Conservation (phyloP, 2,888 invertebrate species). For the Torymus tubicola region DNA sequence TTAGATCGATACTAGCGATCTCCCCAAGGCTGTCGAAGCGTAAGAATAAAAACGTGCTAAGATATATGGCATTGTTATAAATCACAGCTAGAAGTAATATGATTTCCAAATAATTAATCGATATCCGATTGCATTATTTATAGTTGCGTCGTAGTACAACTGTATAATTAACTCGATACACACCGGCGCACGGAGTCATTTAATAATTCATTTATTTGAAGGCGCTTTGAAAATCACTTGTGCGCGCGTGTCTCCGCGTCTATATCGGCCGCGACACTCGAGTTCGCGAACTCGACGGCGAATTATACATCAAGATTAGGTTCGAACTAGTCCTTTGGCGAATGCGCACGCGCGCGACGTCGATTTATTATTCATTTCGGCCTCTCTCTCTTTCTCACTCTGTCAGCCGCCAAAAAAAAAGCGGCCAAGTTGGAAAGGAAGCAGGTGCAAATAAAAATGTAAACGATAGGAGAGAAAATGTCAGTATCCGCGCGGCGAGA, state of each 20-base stretch:
- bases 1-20: conserved; percentile 23
- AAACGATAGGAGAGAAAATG: conserved; percentile 5
- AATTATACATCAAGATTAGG: conserved; percentile 37
- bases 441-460: conserved; percentile 35
- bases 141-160: not conserved
- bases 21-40: not conserved
- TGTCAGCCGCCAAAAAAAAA: not conserved
- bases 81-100: conserved; percentile 44
- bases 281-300: conserved; percentile 13
- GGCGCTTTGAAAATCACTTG: conserved; percentile 22
- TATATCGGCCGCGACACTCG: not conserved
- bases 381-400: not conserved
- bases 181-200: conserved; percentile 42
- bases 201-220: conserved; percentile 49
- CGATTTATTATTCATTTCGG: conserved; percentile 39
- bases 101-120: conserved; percentile 47
- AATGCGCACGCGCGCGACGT: not conserved
- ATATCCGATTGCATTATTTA: conserved; percentile 37
- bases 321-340: conserved; percentile 18
- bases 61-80: conserved; percentile 40
- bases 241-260: too few relatives aligned
- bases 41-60: not conserved
- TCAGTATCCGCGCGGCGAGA: conserved; percentile 8
- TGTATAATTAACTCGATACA: conserved; percentile 53
- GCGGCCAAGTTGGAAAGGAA: conserved; percentile 15